Conservation (phyloP, 2,888 invertebrate genomes). For the Tortrix viridana region DNA sequence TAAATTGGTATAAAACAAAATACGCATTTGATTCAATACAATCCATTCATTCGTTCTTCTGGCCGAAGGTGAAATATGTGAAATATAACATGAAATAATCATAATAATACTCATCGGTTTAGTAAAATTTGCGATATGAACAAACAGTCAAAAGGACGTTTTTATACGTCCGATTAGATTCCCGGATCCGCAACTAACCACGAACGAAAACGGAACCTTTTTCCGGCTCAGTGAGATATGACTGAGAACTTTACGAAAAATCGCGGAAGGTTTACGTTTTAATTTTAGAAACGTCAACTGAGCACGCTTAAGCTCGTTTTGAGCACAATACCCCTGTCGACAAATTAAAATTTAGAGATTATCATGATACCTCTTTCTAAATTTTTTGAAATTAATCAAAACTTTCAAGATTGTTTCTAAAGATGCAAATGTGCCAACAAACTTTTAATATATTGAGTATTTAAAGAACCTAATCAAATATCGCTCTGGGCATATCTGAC, state of each 20-base stretch:
- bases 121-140: conserved; percentile 2
- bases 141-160: conserved; percentile 9
- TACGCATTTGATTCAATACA: too few species aligned
- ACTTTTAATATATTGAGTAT: too few species aligned
- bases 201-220: conserved; percentile 30
- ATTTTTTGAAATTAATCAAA: too few species aligned
- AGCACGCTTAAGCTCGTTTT: background rate
- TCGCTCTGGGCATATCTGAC: too few species aligned
- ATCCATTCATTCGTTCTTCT: too few species aligned
- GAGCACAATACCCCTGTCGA: background rate
- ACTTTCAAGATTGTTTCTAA: background rate
- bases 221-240: conserved; percentile 29
- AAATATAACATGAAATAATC: too few species aligned
- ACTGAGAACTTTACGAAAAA: conserved; percentile 10
- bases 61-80: too few species aligned
- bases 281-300: conserved; percentile 3
- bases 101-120: too few species aligned
- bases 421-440: background rate
- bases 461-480: too few species aligned
- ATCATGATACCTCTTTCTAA: too few species aligned
- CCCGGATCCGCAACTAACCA: conserved; percentile 15
- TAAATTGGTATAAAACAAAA: too few species aligned
- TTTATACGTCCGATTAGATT: conserved; percentile 24
- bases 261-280: conserved; percentile 15
- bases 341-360: background rate